phyloP scores from a whole-genome alignment of 2,797 vertebrate genomes.

The Melanotaenia maccullochi region DNA sequence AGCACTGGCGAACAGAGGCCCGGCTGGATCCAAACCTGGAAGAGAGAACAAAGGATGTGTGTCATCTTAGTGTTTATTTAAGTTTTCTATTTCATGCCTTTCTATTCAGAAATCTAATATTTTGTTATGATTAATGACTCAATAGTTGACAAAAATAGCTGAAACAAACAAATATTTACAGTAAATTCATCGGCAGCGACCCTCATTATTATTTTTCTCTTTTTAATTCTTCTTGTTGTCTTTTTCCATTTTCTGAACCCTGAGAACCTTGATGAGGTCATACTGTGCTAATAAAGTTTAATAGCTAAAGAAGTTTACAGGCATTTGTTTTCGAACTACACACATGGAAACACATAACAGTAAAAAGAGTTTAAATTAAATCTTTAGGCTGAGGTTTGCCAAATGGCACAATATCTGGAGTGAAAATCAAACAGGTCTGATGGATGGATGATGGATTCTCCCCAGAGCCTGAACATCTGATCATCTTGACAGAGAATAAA shows the following conservation, averaged over 20 bases:
- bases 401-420: too few relatives aligned
- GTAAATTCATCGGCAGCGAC: background rate
- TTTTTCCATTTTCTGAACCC: too few relatives aligned
- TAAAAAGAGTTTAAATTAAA: background rate
- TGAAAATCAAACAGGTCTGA: too few relatives aligned
- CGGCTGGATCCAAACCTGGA: conserved; percentile 94
- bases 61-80: background rate
- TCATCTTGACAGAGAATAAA: too few relatives aligned
- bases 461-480: too few relatives aligned
- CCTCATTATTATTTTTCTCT: too few relatives aligned
- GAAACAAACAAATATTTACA: background rate
- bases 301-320: too few relatives aligned
- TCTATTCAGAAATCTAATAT: background rate
- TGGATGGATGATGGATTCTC: too few relatives aligned
- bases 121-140: background rate
- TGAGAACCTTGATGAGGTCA: too few relatives aligned
- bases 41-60: background rate
- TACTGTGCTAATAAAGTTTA: too few relatives aligned
- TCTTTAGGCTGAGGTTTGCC: too few relatives aligned
- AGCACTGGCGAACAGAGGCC: conserved; percentile 87
- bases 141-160: background rate
- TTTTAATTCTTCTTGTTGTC: too few relatives aligned
- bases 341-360: background rate
- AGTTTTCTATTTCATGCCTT: background rate
- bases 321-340: background rate